Percentiles rank a stretch among this genome's conserved stretches.
Evolutionary conservation across 1,140 invertebrate species (phyloP).

Genomic region (Dufourea novaeangliae): DNA sequence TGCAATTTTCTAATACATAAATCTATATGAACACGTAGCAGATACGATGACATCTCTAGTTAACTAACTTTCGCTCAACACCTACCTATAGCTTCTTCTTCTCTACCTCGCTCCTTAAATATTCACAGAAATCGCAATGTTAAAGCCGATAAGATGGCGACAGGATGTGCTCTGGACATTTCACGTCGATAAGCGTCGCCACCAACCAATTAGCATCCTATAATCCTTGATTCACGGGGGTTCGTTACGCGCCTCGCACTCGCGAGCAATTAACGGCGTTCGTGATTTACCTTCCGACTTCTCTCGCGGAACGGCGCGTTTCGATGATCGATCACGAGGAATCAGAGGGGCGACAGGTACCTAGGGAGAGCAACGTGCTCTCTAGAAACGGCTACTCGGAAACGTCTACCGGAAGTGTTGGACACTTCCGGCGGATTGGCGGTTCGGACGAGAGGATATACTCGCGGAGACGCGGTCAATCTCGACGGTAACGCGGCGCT

Average conservation of each 20-base stretch:
- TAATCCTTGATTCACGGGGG: conserved; percentile 41
- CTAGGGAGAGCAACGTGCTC: too few species aligned
- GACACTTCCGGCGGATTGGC: neutral
- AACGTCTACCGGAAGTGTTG: neutral
- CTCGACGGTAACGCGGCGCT: neutral
- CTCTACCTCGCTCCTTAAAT: too few species aligned
- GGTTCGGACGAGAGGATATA: neutral
- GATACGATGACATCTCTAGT: too few species aligned
- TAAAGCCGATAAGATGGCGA: too few species aligned
- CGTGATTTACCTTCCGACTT: conserved; percentile 44
- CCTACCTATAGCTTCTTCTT: too few species aligned
- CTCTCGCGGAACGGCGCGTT: neutral
- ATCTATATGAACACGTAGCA: too few species aligned
- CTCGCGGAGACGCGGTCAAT: neutral
- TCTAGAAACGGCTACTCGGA: too few species aligned
- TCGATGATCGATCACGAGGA: conserved; percentile 39
- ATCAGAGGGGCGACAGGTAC: conserved; percentile 19
- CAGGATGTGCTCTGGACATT: neutral
- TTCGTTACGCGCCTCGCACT: conserved; percentile 29
- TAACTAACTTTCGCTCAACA: too few species aligned
- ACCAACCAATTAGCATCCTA: conserved; percentile 3
- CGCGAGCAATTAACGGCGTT: conserved; percentile 18
- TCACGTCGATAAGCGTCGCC: neutral
- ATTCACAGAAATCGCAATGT: too few species aligned
- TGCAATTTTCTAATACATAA: too few species aligned